Percentiles rank a stretch among this genome's conserved stretches.
These are phyloP conservation scores for Drosophila subquinaria DNA, from an alignment of 2,888 invertebrate genomes.

Conservation along the genomic window DNA sequence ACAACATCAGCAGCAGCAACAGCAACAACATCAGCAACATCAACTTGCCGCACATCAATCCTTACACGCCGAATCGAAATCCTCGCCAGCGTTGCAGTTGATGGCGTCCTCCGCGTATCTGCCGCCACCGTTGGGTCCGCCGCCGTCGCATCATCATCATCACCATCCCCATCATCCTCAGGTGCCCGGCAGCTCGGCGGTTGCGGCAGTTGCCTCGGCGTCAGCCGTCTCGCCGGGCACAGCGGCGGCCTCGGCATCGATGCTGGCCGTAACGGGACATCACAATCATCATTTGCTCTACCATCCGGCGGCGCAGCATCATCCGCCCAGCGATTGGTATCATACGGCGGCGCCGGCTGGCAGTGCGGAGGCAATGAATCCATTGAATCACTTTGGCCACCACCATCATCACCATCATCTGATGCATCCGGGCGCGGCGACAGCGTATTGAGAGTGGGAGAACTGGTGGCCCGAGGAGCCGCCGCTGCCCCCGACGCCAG, in stretches of 20 bases:
- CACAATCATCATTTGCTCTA: conserved; percentile 85
- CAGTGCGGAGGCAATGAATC: conserved; percentile 85
- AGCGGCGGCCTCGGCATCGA: conserved; percentile 79
- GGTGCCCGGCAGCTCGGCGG: conserved; percentile 52
- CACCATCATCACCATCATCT: conserved; percentile 89
- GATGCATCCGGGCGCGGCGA: conserved; percentile 90
- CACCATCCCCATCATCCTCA: conserved; percentile 77
- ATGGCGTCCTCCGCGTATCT: conserved; percentile 83
- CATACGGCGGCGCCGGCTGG: conserved; percentile 84
- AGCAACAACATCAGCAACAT: conserved; percentile 58
- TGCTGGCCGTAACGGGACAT: conserved; percentile 82
- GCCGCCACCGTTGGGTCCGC: conserved; percentile 84
- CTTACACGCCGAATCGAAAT: conserved; percentile 70
- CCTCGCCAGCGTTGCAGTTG: conserved; percentile 82
- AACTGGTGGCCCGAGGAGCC: conserved; percentile 75
- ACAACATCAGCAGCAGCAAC: conserved; percentile 66
- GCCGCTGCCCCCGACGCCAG: conserved; percentile 45
- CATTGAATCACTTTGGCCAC: conserved; percentile 86
- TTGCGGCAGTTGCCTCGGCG: conserved; percentile 63
- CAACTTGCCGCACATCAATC: conserved; percentile 46
- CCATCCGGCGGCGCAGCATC: conserved; percentile 85
- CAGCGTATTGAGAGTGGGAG: conserved; percentile 90
- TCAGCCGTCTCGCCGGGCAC: conserved; percentile 73
- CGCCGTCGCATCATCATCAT: conserved; percentile 82
- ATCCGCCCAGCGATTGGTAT: conserved; percentile 85